Conservation (phyloP, 2,113 vertebrate species). For the Polyodon spathula region DNA sequence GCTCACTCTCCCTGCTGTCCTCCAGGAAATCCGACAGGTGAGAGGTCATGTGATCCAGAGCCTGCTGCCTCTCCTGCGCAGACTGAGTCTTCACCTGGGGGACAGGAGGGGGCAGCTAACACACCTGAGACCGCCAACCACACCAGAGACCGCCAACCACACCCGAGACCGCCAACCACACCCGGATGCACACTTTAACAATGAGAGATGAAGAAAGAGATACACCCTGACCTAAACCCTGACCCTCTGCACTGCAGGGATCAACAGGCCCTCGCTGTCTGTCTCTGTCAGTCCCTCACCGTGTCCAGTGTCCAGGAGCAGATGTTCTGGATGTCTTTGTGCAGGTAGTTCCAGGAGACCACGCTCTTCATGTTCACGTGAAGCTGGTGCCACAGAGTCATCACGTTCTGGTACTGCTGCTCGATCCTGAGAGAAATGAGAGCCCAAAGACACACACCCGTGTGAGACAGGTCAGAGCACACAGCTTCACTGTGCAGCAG, state of each 20-base stretch:
- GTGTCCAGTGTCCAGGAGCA: conserved; percentile 81
- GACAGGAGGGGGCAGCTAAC: not conserved
- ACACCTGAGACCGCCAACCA: not conserved
- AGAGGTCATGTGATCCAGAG: conserved; percentile 68
- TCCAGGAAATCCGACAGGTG: conserved; percentile 81
- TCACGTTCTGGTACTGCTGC: conserved; percentile 94
- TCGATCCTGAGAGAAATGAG: conserved; percentile 63
- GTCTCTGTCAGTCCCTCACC: conserved; percentile 50
- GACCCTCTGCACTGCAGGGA: too few species aligned
- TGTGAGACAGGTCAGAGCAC: not conserved
- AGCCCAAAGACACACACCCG: conserved; percentile 4
- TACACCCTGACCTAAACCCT: too few species aligned
- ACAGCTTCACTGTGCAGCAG: too few species aligned
- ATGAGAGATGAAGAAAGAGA: not conserved
- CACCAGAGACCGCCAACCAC: not conserved
- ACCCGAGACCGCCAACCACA: not conserved
- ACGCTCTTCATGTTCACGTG: conserved; percentile 94
- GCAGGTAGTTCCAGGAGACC: conserved; percentile 89
- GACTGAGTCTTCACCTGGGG: conserved; percentile 66
- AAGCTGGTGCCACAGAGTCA: conserved; percentile 93
- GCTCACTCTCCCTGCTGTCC: conserved; percentile 77
- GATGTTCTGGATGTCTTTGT: conserved; percentile 74
- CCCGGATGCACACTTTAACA: too few species aligned
- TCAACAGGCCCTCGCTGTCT: too few species aligned
- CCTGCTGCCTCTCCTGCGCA: conserved; percentile 68